Evolutionary conservation across 30 jellyfish, hydroid and myxozoan genomes (phyloP), one percentile per base, ranked within the genome.

Genomic region (Phacellophora camtschatica): DNA sequence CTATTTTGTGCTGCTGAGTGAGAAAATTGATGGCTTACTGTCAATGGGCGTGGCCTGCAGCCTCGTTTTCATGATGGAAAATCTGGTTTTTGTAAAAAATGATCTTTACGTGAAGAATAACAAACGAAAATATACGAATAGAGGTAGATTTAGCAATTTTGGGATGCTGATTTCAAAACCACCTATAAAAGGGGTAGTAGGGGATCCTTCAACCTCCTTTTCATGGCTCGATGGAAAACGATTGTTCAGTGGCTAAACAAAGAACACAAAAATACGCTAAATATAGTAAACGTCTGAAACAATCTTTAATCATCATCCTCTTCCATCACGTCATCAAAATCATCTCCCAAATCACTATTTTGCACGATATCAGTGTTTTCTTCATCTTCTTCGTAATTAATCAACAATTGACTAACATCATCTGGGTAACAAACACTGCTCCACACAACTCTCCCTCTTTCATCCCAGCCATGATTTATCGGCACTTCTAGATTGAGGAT

Each of bases 371-470:
- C 33, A 12, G 27, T 28, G 49, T 72, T 74, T 29, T 51, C 54
- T 32, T 72, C 74, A 30, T 27, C 37, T 3, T 22, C 64, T 2
- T 77, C 81, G 51, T 22, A 34, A 50, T 42, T 30, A 18, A 77
- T 1, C 31, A 77, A 51, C 59, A 77, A 30, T 58, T 57, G 62
- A 13, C 55, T 66, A 61, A 77, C 80, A 46, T 77, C 89, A 28
- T 77, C 71, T 4, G 89, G 89, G 43, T 31, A 77, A 82, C 82
- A 23, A 18, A 11, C 81, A 20, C 19, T 16, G 59, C 80, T 57
- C 89, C 89, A 77, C 16, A 20, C 43, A 59, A 77, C 80, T 19
- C 13, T 57, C 25, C 80, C 35, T 18, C 62, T 72, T 61, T 58
- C 81, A 22, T 61, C 33, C 65, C 75, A 79, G 42, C 83, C 90